These are phyloP conservation scores for Momotus momota DNA, from an alignment of 2,797 vertebrate genomes.

Conservation along the genomic window DNA sequence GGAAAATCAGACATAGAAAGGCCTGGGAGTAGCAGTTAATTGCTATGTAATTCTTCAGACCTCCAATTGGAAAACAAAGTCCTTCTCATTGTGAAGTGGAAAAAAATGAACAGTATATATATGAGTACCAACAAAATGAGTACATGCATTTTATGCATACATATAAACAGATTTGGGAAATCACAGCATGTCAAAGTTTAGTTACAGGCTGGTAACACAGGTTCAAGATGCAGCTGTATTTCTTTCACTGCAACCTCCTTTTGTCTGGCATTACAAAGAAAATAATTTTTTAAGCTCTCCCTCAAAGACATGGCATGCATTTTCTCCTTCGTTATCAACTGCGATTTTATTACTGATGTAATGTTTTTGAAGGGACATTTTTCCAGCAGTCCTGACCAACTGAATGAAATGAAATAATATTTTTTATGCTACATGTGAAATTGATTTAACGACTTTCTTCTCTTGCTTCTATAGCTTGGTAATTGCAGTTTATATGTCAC, in stretches of 20 bases:
- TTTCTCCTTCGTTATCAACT: slow-evolving; percentile 43
- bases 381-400: slow-evolving; percentile 9
- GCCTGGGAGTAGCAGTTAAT: neutral
- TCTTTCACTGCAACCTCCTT: neutral
- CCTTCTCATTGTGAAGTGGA: slow-evolving; percentile 24
- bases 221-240: slow-evolving; percentile 28
- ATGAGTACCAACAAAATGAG: neutral
- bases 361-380: neutral
- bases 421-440: slow-evolving; percentile 42
- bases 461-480: neutral
- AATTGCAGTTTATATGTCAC: neutral
- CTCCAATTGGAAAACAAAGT: neutral
- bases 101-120: neutral
- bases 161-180: slow-evolving; percentile 19
- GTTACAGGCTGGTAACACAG: neutral
- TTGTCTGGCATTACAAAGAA: slow-evolving; percentile 31
- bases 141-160: neutral
- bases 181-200: slow-evolving; percentile 34
- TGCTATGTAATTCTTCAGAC: neutral
- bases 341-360: neutral
- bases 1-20: neutral
- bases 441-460: slow-evolving; percentile 25
- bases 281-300: neutral
- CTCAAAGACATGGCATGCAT: neutral
- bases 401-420: slow-evolving; percentile 40